Base-by-base conservation (phyloP, 2,888 invertebrate species). In the Aphrophora alni region DNA sequence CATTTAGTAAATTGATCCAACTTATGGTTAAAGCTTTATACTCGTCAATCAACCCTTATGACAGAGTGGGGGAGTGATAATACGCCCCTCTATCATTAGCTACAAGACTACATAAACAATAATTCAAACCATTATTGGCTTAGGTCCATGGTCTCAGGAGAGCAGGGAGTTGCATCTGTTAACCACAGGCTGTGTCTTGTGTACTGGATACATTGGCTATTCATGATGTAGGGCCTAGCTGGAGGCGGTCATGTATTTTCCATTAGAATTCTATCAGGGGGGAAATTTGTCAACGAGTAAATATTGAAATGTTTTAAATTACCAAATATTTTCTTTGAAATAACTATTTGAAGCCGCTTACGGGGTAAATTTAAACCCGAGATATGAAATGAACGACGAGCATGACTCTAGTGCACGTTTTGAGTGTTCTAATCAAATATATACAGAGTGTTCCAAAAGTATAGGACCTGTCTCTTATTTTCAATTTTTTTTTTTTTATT, bases 71-170 rank as follows among this genome's bases (percentile, higher is more conserved):
- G 59, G 59, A 14, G 59, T 59, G 59, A 59, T 59, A 59, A 21
- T 59, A 59, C 59, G 59, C 59, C 59, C n/a, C 59, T 59, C 59
- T 59, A 59, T 59, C 59, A 59, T 59, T 59, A 59, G 59, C 59
- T 59, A 59, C 59, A 59, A 59, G 59, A 21, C 59, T 59, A 21
- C 59, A 59, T 59, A 59, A 59, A 59, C 59, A 59, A 59, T 59
- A 59, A 59, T 59, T 59, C 59, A 59, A 59, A 59, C 59, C 59
- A 59, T 59, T 59, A 59, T 59, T 59, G 59, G 59, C 59, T 59
- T 59, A 59, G 21, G 3, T 3, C 14, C 21, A n/a, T n/a, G 59
- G 59, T 59, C 59, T 59, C 59, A 8, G 33, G 33, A 33, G 33
- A 8, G 3, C 1, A 59, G 59, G 59, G 59, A 8, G 59, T 59